phyloP scores from a whole-genome alignment of 1,140 invertebrate genomes.

The Sesamia nonagrioides region DNA sequence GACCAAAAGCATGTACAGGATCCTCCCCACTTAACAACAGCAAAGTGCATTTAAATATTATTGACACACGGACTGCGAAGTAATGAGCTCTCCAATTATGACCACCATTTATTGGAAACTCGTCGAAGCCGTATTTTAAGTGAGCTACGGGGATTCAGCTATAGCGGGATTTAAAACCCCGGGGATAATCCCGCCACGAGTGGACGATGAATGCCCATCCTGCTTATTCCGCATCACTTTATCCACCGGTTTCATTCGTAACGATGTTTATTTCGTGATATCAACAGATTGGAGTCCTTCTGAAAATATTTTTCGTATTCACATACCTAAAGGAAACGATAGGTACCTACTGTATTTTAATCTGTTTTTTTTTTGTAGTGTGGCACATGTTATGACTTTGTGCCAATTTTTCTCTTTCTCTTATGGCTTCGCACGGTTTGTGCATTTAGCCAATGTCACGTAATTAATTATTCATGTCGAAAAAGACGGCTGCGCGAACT shows the following conservation, averaged over 20 bases:
- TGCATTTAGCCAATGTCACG: too few species aligned
- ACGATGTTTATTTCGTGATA: conserved; percentile 15
- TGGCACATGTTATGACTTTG: too few species aligned
- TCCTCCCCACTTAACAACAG: background rate
- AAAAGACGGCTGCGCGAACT: too few species aligned
- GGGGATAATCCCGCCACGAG: conserved; percentile 29
- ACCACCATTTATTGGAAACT: conserved; percentile 37
- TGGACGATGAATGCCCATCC: conserved; percentile 36
- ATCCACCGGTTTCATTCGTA: conserved; percentile 25
- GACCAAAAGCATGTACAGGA: too few species aligned
- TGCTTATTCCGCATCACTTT: conserved; percentile 36
- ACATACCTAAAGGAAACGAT: background rate
- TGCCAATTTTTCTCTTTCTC: too few species aligned
- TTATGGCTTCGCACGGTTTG: too few species aligned
- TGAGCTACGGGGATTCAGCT: conserved; percentile 23
- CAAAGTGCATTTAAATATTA: background rate
- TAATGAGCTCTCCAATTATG: conserved; percentile 39
- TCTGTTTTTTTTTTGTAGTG: too few species aligned
- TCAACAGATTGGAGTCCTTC: background rate
- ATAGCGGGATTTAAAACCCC: conserved; percentile 34
- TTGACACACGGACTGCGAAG: conserved; percentile 3
- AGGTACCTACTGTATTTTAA: background rate
- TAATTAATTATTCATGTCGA: too few species aligned
- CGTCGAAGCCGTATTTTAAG: conserved; percentile 16
- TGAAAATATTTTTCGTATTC: conserved; percentile 1